Base-by-base conservation (phyloP, 2,797 vertebrate species). In the Acestrorhynchus altus region DNA sequence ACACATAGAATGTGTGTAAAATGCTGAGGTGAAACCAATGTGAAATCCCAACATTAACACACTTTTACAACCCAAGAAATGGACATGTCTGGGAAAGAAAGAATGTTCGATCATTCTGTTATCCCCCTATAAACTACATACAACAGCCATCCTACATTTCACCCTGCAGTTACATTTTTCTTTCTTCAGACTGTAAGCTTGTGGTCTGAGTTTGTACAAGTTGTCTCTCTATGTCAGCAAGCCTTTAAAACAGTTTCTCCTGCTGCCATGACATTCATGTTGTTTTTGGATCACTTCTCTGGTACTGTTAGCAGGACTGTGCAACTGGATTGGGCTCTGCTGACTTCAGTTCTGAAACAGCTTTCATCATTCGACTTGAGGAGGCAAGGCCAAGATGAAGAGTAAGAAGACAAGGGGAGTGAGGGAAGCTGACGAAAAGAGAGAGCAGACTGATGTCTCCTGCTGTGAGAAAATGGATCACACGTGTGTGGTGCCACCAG, bases 381-480 rank as follows among this genome's bases (percentile, higher is more conserved):
- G 11, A 59, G 60, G 67, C 44, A 73, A 69, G 65, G 76, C 60
- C 26, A 22, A 82, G 76, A 78, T 68, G 69, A 70, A 63, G 26
- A 72, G 68, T 20, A 56, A 70, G 71, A 64, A 9, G 28, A 75
- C 64, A 13, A 42, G 46, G 15, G 15, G 74, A 52, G 65, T 1
- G 18, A 68, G 64, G 64, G 47, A 39, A 12, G 47, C 56, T 77
- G 81, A 80, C 54, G 31, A 75, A 75, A 60, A 74, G 47, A 82
- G 59, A 68, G 64, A 31, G 60, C 52, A 77, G 15, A 68, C 39
- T 67, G 35, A 22, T 46, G 39, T 77, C 52, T 74, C 74, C 64
- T 74, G 57, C 59, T 60, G 73, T 56, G 56, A 72, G 31, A 28
- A 63, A 57, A 49, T 57, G 2, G 46, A 63, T 44, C 28, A 49